Evolutionary conservation across 2,113 vertebrate genomes (phyloP).

Genomic region (Synodontis membranacea): DNA sequence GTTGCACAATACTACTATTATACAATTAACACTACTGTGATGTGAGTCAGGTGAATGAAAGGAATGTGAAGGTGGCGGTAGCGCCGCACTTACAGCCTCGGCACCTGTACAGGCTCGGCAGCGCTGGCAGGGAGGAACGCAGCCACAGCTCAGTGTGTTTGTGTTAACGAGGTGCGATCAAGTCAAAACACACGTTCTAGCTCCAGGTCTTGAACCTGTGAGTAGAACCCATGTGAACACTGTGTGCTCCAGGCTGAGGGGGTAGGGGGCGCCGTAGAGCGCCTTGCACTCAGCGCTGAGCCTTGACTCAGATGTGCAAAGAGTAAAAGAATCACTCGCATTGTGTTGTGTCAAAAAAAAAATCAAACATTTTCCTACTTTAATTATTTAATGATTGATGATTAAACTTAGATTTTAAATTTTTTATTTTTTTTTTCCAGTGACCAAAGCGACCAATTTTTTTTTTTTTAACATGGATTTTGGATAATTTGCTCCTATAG

Average conservation of each 20-base stretch:
- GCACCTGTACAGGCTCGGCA: neutral
- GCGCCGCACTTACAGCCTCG: neutral
- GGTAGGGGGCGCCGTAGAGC: neutral
- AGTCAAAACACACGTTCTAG: neutral
- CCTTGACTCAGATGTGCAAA: too few relatives aligned
- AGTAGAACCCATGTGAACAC: neutral
- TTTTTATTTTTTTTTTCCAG: too few relatives aligned
- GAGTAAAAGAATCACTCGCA: too few relatives aligned
- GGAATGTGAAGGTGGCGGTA: neutral
- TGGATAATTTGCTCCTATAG: too few relatives aligned
- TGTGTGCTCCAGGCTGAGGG: neutral
- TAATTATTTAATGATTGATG: too few relatives aligned
- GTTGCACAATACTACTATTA: neutral
- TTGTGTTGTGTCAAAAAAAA: too few relatives aligned
- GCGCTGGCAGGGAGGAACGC: neutral
- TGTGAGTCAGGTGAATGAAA: neutral
- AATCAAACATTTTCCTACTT: too few relatives aligned
- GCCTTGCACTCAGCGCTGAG: too few relatives aligned
- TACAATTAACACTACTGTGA: neutral
- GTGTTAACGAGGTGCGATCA: neutral
- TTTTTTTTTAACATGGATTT: too few relatives aligned
- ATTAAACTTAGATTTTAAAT: too few relatives aligned
- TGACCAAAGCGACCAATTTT: too few relatives aligned
- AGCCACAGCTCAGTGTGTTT: neutral
- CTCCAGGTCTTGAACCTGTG: neutral